Base-by-base conservation (phyloP, 2,113 vertebrate species). In the Rhea pennata region DNA sequence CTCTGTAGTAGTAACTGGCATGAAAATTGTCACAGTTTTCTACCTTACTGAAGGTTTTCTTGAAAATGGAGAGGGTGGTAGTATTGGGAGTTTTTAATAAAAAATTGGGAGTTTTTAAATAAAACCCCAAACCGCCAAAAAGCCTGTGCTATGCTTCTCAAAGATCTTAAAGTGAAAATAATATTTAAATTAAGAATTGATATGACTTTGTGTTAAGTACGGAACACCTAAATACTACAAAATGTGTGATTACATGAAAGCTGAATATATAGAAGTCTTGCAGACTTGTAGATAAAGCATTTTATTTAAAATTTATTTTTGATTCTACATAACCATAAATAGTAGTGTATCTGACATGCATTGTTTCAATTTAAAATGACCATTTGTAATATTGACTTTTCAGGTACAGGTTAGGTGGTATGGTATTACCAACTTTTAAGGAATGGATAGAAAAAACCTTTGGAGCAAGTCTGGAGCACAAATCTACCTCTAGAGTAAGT, bases 361-460 rank as follows among this genome's bases (percentile, higher is more conserved):
- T 82, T 92, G 81, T 82, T 93, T 62, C 89, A 87, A 96, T 87
- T 89, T 96, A 74, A 95, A 95, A 95, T 96, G 94, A 96, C 87
- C 21, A 78, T 95, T 15, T 95, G 90, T 94, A 93, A 97, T 96
- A 95, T 95, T 96, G 87, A 86, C 71, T 97, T 80, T 97, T 96
- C 97, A 99, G 99, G 98, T 99, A 99, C 96, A 98, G 98, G 94
- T 98, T 99, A 96, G 99, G 99, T 98, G 99, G 99, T 90, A 96
- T 99, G 98, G 90, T 98, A 94, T 98, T 99, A 84, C 99, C 99
- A 69, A 97, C 98, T 95, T 97, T 99, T 97, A 99, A 97, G 98
- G 99, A 99, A 46, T 99, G 99, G 99, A 97, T 99, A 85, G 98
- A 99, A 96, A 97, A 97, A 97, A 99, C 98, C 7, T 99, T 99